Percentiles rank a stretch among this genome's conserved stretches.
Evolutionary conservation across 2,888 invertebrate species (phyloP).

Genomic region (Chelonus formosanus): DNA sequence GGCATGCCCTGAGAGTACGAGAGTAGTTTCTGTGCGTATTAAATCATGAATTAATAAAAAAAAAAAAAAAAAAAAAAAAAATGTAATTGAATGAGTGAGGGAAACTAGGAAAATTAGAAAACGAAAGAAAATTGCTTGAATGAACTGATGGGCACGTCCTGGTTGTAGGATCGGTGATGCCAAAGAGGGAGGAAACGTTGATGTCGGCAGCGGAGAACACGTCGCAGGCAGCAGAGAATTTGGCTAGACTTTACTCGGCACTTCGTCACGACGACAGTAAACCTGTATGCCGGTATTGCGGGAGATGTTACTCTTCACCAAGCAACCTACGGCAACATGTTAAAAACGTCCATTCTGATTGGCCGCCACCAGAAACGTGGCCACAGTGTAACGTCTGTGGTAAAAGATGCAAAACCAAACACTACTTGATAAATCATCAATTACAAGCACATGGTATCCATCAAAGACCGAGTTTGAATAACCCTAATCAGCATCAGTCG

Average conservation of each 20-base stretch:
- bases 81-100: conserved; percentile 36
- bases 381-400: conserved; percentile 78
- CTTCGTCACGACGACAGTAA: conserved; percentile 64
- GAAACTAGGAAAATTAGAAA: conserved; percentile 37
- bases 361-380: conserved; percentile 75
- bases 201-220: conserved; percentile 48
- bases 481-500: conserved; percentile 47
- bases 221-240: conserved; percentile 59
- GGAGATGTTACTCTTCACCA: conserved; percentile 76
- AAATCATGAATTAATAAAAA: conserved; percentile 27
- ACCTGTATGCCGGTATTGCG: conserved; percentile 77
- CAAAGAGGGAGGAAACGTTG: conserved; percentile 60
- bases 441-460: conserved; percentile 79
- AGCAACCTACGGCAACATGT: conserved; percentile 81
- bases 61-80: conserved; percentile 27
- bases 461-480: conserved; percentile 70
- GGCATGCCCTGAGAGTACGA: conserved; percentile 65
- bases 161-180: conserved; percentile 65
- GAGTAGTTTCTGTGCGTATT: conserved; percentile 53
- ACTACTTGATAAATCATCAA: conserved; percentile 80
- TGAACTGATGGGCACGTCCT: conserved; percentile 61
- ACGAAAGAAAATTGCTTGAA: conserved; percentile 39
- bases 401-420: conserved; percentile 80
- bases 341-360: conserved; percentile 78
- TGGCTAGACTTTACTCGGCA: conserved; percentile 62